These are phyloP conservation scores for Porites cylindrica DNA, from an alignment of 92 coral and sea anemone genomes.

Conservation along the genomic window DNA sequence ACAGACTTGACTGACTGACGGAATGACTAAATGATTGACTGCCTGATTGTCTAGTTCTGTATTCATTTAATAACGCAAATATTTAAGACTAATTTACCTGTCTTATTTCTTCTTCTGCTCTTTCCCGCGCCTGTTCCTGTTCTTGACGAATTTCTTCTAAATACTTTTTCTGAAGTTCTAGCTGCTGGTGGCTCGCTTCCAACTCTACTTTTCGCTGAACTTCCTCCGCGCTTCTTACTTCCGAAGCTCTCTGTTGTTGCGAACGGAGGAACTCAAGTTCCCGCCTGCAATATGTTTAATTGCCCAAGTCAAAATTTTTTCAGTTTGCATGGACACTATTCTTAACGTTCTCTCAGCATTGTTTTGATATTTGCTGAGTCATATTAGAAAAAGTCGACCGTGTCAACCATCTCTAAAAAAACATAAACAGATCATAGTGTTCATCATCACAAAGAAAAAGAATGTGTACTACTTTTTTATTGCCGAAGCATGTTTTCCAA, in stretches of 20 bases:
- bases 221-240: constrained; percentile 83
- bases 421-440: no score
- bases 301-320: no score
- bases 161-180: constrained; percentile 93
- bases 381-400: no score
- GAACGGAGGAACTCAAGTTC: constrained; percentile 95
- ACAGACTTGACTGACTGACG: no score
- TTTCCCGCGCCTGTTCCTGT: constrained; percentile 85
- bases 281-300: constrained; percentile 52
- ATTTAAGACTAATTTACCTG: constrained; percentile 34
- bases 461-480: no score
- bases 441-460: not conserved
- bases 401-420: no score
- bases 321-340: no score
- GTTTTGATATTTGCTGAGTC: no score
- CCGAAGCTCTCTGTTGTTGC: constrained; percentile 94
- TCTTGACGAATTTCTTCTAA: constrained; percentile 91
- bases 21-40: no score
- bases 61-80: no score
- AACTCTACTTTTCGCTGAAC: constrained; percentile 83
- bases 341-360: no score
- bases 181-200: constrained; percentile 81
- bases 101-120: constrained; percentile 86
- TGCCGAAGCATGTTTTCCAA: no score
- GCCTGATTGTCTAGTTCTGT: not conserved